These are phyloP conservation scores for Anser brachyrhynchus DNA, from an alignment of 2,113 vertebrate species.

Conservation along the genomic window DNA sequence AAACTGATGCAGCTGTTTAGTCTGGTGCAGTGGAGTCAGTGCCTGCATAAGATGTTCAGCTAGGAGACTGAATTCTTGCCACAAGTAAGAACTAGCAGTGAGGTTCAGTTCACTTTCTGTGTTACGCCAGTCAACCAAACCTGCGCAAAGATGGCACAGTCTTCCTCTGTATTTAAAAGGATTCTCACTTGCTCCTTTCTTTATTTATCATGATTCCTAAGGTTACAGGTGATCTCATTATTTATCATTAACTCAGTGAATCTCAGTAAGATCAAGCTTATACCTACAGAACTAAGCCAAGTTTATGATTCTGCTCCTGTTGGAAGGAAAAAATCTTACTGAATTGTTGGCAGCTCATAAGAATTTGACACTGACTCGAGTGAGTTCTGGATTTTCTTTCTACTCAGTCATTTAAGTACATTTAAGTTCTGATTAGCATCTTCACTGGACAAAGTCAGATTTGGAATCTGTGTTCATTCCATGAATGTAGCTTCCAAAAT, in stretches of 20 bases:
- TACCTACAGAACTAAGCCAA: slow-evolving; percentile 23
- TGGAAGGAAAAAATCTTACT: slow-evolving; percentile 27
- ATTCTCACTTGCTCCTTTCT: neutral
- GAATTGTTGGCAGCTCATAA: slow-evolving; percentile 1
- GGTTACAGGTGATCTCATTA: slow-evolving; percentile 11
- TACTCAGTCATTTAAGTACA: neutral
- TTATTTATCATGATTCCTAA: slow-evolving; percentile 24
- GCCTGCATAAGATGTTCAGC: neutral
- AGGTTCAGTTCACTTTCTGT: neutral
- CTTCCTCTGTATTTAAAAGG: neutral
- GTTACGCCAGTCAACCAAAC: neutral
- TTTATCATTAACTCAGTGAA: slow-evolving; percentile 47
- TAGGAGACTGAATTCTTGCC: neutral
- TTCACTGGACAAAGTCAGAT: neutral
- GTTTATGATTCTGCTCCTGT: slow-evolving; percentile 37
- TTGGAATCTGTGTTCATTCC: slow-evolving; percentile 19
- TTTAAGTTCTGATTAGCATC: neutral
- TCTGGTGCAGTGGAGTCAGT: neutral
- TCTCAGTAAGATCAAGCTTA: slow-evolving; percentile 38
- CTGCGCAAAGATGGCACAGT: neutral
- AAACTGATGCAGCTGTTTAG: neutral
- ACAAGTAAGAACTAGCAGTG: neutral
- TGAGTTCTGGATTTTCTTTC: neutral
- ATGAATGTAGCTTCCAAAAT: slow-evolving; percentile 31
- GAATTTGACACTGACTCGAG: slow-evolving; percentile 49